phyloP scores from a whole-genome alignment of 2,113 vertebrate species.

The Elgaria multicarinata region DNA sequence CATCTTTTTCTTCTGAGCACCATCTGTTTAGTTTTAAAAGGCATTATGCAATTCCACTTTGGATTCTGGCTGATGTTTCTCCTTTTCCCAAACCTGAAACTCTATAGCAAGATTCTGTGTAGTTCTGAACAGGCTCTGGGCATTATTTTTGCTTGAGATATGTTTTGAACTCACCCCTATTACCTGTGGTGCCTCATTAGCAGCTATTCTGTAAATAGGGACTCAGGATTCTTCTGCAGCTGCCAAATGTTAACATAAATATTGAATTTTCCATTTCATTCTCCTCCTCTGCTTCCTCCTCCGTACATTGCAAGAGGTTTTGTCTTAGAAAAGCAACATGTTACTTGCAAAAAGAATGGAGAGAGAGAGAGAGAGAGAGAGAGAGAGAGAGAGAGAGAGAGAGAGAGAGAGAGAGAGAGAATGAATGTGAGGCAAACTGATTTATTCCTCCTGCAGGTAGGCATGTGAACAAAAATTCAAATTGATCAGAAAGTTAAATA shows the following conservation, averaged over 20 bases:
- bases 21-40: background rate
- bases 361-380: background rate
- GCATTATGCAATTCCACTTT: background rate
- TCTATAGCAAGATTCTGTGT: background rate
- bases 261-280: conserved; percentile 16
- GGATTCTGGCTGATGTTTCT: background rate
- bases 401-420: background rate
- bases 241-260: background rate
- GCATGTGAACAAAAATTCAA: conserved; percentile 73
- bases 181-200: conserved; percentile 16
- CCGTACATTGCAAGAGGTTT: background rate
- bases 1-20: background rate
- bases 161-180: background rate
- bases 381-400: background rate
- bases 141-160: background rate
- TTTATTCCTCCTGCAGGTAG: conserved; percentile 75
- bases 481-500: conserved; percentile 85
- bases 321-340: background rate
- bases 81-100: background rate
- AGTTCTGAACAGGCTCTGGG: background rate
- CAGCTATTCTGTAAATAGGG: background rate
- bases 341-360: background rate
- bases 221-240: background rate
- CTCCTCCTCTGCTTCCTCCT: too few species aligned
- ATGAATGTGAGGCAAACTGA: background rate